Base-by-base conservation (phyloP, 2,888 invertebrate species). In the Idaea aversata region DNA sequence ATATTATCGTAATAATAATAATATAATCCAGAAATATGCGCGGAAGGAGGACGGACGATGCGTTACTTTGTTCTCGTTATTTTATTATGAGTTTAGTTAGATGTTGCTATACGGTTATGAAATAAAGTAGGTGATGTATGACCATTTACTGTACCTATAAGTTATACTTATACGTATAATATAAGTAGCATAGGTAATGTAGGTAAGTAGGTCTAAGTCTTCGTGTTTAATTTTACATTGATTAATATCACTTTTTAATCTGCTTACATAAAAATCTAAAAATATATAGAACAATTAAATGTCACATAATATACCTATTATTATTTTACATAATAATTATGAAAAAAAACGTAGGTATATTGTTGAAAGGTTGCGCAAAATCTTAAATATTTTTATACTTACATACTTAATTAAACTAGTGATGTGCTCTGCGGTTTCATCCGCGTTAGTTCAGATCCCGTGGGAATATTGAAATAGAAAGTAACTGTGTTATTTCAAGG, bases 1-100 rank as follows among this genome's bases (percentile, higher is more conserved):
- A 58, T n/a, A 6, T 58, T 58, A n/a, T 58, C 58, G 6, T 6
- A 25, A 25, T 38, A 38, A 38, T 38, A 38, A 13, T 38, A 59
- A 61, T 61, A 36, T 57, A 34, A 59, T 25, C 61, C 62, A 63
- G 66, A 60, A 65, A 64, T 65, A 65, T 64, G 66, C 59, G 3
- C 10, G 34, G 34, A 59, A 59, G 16, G 25, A 59, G 59, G 59
- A 59, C 59, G 59, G 59, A 59, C 59, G 6, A 59, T 10, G 13
- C 59, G 15, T 25, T 59, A 58, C 16, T 59, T 34, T 5, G 59
- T 34, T 3, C 58, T 3, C 3, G 15, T 58, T 58, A 58, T 58
- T 58, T 16, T 58, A 6, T 15, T 6, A 4, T 15, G 4, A 57
- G n/a, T 57, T 57, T 57, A 3, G 25, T 25, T 25, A 25, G 3